Evolutionary conservation across 2,797 vertebrate species (phyloP), one percentile per base, ranked within the genome.

Genomic region (Hoplostethus mediterraneus): DNA sequence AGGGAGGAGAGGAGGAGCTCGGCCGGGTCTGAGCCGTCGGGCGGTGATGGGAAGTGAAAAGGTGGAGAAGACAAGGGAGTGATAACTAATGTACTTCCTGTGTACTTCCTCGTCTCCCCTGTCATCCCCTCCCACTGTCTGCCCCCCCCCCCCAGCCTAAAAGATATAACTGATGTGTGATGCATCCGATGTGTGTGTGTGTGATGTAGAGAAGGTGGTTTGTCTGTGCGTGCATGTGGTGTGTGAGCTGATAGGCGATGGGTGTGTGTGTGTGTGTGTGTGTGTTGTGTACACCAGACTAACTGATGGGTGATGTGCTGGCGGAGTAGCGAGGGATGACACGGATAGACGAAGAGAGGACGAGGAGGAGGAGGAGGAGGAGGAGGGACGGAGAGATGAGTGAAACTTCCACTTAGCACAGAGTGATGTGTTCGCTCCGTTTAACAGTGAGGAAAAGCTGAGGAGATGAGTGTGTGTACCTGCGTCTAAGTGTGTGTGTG

Each of bases 81-180:
- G 96, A 96, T 96, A 94, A 93, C 96, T 97, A 98, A 98, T 97
- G 97, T 95, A 95, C 93, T 96, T 97, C 94, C 94, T 96, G 95
- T 97, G 96, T 97, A 95, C 95, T 94, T 93, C 82, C 92, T 93
- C 92, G 51, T 90, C 92, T 91, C 87, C 51, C 88, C 95, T 97
- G 96, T 96, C 95, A 94, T 90, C 59, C 75, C 75, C 75, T 72
- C 75, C 71, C 51, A 40, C 58, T 21, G n/a, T 5, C 31, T 13
- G 38, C 52, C 21, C 51, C 33, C 31, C 59, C 59, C 49, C 66
- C 68, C 90, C 77, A 73, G 83, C 91, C 91, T 92, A 92, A 93
- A 94, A 85, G 79, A 83, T 49, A 79, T 54, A 85, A 75, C 54
- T 82, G 80, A 82, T 87, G 80, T 75, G 77, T 73, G 79, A 80